These are phyloP conservation scores for Lates calcarifer DNA, from an alignment of 2,113 vertebrate genomes.

Conservation along the genomic window DNA sequence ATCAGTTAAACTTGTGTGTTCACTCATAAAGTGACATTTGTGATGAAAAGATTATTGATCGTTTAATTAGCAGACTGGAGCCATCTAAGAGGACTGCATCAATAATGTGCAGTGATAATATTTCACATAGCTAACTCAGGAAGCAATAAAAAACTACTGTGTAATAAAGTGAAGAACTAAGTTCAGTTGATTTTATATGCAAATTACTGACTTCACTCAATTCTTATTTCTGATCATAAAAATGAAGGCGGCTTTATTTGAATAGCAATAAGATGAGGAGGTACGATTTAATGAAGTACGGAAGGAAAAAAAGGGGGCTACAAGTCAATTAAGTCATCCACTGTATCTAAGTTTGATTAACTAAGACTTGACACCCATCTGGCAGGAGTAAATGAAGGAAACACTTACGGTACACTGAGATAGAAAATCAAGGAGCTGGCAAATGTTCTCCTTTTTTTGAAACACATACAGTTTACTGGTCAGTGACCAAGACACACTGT, in stretches of 20 bases:
- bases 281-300: constrained; percentile 20
- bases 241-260: constrained; percentile 6
- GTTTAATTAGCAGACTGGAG: constrained; percentile 8
- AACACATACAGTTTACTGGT: constrained; percentile 52
- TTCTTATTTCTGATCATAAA: constrained; percentile 3
- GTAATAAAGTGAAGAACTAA: neutral
- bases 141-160: neutral
- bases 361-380: constrained; percentile 47
- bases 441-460: constrained; percentile 48
- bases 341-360: constrained; percentile 31
- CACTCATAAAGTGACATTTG: constrained; percentile 29
- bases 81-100: constrained; percentile 26
- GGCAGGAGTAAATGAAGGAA: constrained; percentile 72
- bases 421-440: constrained; percentile 62
- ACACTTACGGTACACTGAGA: constrained; percentile 69
- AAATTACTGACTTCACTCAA: constrained; percentile 16
- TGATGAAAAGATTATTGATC: constrained; percentile 29
- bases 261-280: constrained; percentile 41
- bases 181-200: neutral
- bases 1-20: constrained; percentile 20
- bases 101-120: constrained; percentile 32
- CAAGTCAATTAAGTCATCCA: constrained; percentile 41
- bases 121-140: constrained; percentile 14
- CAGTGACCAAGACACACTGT: constrained; percentile 11
- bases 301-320: constrained; percentile 36